phyloP scores from a whole-genome alignment of 1,140 invertebrate genomes.

The Magallana gigas region DNA sequence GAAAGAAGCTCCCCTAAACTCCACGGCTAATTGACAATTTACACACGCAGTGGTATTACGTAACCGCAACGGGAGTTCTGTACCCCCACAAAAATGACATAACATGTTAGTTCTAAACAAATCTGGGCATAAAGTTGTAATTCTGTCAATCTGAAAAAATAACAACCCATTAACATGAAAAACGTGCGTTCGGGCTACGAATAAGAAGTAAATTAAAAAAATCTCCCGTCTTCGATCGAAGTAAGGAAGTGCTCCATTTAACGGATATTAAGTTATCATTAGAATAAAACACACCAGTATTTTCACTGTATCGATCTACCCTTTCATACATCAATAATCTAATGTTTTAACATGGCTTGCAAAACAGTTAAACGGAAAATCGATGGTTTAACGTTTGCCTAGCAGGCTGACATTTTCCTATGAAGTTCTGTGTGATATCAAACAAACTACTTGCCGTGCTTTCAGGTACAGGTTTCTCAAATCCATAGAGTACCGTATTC shows the following conservation, averaged over 20 bases:
- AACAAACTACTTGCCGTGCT: constrained; percentile 11
- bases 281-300: constrained; percentile 31
- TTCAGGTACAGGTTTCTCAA: constrained; percentile 16
- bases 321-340: constrained; percentile 28
- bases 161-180: not conserved
- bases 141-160: not conserved
- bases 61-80: not conserved
- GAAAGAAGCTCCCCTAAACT: not conserved
- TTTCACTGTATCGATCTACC: constrained; percentile 20
- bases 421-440: not conserved
- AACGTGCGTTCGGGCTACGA: not conserved
- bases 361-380: constrained; percentile 38
- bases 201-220: constrained; percentile 13
- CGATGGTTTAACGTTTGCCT: constrained; percentile 8
- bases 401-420: constrained; percentile 12
- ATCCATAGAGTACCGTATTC: constrained; percentile 17
- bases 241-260: constrained; percentile 23
- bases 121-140: not conserved
- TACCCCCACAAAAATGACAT: not conserved
- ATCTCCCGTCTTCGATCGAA: not conserved
- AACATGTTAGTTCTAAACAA: not conserved
- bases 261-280: constrained; percentile 32
- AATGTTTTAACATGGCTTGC: constrained; percentile 35
- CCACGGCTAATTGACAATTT: constrained; percentile 10
- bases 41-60: constrained; percentile 4